Percentiles rank a stretch among this genome's conserved stretches.
Conservation (phyloP, 2,888 invertebrate genomes). For the Andrena praecox region DNA sequence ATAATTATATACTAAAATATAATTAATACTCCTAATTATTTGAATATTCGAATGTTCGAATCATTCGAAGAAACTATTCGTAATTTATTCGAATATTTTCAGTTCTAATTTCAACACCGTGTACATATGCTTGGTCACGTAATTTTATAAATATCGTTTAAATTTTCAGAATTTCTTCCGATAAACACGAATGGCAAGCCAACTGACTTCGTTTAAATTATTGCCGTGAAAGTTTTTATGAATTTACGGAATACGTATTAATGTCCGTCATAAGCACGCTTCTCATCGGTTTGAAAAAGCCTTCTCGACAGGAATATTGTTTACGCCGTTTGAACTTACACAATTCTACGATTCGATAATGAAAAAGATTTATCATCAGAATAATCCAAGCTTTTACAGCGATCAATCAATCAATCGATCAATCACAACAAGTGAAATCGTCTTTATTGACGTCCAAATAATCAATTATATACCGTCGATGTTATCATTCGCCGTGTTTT, state of each 20-base stretch:
- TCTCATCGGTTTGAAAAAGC: background rate
- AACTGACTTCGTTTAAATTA: too few relatives aligned
- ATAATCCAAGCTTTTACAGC: constrained; percentile 6
- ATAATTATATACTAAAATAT: too few relatives aligned
- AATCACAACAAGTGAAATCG: constrained; percentile 44
- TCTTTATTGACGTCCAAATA: constrained; percentile 34
- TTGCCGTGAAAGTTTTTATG: too few relatives aligned
- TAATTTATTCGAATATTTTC: background rate
- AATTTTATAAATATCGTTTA: background rate
- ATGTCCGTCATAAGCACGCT: too few relatives aligned
- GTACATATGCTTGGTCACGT: background rate
- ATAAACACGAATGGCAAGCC: too few relatives aligned
- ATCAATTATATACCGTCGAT: constrained; percentile 32
- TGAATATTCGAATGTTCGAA: too few relatives aligned
- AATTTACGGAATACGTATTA: too few relatives aligned
- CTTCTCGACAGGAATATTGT: background rate
- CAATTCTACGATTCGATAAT: background rate
- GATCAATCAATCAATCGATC: constrained; percentile 46
- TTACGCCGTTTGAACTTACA: background rate
- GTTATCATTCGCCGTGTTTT: constrained; percentile 22
- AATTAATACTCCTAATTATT: too few relatives aligned
- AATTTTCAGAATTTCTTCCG: background rate
- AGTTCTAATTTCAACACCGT: background rate
- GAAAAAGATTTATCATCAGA: background rate
- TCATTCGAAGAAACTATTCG: too few relatives aligned